phyloP scores from a whole-genome alignment of 2,888 invertebrate genomes.

The Mythimna lalbum region DNA sequence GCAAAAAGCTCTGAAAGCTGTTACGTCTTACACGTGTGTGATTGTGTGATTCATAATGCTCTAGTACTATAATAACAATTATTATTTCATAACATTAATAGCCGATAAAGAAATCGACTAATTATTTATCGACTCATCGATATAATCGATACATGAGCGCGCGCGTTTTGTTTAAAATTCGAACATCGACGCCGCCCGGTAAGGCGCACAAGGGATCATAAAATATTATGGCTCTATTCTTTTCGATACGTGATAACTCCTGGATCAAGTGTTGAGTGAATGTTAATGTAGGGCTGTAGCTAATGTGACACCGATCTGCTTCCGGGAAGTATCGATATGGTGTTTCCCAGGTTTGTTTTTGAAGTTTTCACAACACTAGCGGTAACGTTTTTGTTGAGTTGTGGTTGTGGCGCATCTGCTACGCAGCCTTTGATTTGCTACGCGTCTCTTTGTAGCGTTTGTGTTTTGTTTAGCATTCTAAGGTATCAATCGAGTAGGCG shows the following conservation, averaged over 20 bases:
- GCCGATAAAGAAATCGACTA: conserved; percentile 59
- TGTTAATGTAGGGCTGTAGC: conserved; percentile 86
- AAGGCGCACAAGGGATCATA: conserved; percentile 90
- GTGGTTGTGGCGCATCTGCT: conserved; percentile 8
- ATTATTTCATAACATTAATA: conserved; percentile 45
- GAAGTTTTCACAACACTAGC: conserved; percentile 55
- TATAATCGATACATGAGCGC: conserved; percentile 71
- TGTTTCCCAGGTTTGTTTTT: conserved; percentile 72
- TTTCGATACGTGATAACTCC: conserved; percentile 90
- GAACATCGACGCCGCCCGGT: conserved; percentile 83
- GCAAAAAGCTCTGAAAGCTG: neutral
- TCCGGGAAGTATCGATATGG: conserved; percentile 85
- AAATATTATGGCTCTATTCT: conserved; percentile 90
- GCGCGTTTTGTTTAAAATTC: conserved; percentile 86
- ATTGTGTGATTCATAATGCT: conserved; percentile 12
- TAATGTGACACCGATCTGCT: conserved; percentile 83
- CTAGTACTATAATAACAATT: conserved; percentile 39
- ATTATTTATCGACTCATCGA: conserved; percentile 72
- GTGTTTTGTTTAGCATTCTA: neutral
- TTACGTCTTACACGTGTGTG: conserved; percentile 7
- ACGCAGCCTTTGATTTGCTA: conserved; percentile 24
- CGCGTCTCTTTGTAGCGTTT: neutral
- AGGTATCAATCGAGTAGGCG: neutral
- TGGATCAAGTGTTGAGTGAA: conserved; percentile 86
- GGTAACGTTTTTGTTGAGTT: neutral